Evolutionary conservation across 1,140 invertebrate species (phyloP).

Genomic region (Elymnias hypermnestra): DNA sequence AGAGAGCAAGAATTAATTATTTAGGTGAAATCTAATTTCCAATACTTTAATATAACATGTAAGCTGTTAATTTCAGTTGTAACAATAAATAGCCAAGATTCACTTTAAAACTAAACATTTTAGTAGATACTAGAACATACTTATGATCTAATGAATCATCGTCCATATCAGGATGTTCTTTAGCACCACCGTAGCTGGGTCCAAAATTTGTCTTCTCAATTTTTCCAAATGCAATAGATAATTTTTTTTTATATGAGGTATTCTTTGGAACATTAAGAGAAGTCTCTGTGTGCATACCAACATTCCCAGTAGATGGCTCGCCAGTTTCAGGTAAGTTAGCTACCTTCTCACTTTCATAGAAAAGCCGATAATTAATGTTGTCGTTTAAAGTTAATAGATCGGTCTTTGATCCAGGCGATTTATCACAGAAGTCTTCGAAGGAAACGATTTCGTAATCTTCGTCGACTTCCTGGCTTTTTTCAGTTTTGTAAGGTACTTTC

Average conservation of each 20-base stretch:
- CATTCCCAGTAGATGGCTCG: slow-evolving; percentile 52
- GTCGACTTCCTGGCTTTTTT: slow-evolving; percentile 51
- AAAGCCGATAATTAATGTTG: slow-evolving; percentile 72
- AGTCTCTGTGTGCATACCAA: slow-evolving; percentile 56
- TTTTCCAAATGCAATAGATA: slow-evolving; percentile 55
- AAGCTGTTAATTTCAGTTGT: too few relatives aligned
- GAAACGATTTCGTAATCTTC: slow-evolving; percentile 75
- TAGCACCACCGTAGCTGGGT: slow-evolving; percentile 50
- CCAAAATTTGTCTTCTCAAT: slow-evolving; percentile 32
- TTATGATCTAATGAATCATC: slow-evolving; percentile 52
- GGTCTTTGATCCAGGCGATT: slow-evolving; percentile 63
- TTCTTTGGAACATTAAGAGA: slow-evolving; percentile 57
- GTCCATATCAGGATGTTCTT: slow-evolving; percentile 49
- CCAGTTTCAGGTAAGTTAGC: slow-evolving; percentile 45
- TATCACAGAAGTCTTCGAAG: slow-evolving; percentile 77
- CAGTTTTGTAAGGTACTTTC: slow-evolving; percentile 69
- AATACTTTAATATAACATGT: too few relatives aligned
- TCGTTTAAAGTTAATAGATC: slow-evolving; percentile 73
- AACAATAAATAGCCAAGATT: too few relatives aligned
- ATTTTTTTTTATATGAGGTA: slow-evolving; percentile 46
- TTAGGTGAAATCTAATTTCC: too few relatives aligned
- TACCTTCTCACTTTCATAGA: slow-evolving; percentile 60
- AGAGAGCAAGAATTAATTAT: too few relatives aligned
- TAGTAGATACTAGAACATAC: slow-evolving; percentile 28
- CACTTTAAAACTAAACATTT: too few relatives aligned